Conservation (phyloP, 2,888 invertebrate species). For the Meghimatium bilineatum region DNA sequence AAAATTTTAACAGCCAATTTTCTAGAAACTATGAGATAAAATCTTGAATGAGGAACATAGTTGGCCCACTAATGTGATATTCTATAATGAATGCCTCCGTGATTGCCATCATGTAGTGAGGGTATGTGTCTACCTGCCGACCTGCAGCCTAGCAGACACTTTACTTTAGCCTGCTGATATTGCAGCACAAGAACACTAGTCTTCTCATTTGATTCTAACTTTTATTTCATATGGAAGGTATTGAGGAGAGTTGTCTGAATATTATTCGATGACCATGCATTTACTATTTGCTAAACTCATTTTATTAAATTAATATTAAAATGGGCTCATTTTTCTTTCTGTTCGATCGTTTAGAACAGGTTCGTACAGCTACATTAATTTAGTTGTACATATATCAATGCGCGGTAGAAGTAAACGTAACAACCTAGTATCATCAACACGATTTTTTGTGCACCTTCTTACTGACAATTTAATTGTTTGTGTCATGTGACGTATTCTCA, state of each 20-base stretch:
- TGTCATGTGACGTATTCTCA: too few relatives aligned
- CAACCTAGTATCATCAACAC: neutral
- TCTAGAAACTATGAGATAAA: neutral
- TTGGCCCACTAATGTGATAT: neutral
- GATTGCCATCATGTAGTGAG: neutral
- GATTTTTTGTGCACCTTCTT: neutral
- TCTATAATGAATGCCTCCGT: neutral
- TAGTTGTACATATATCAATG: neutral
- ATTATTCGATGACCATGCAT: neutral
- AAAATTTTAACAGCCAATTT: neutral
- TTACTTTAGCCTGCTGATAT: slow-evolving; percentile 13
- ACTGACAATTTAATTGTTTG: slow-evolving; percentile 14
- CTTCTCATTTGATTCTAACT: slow-evolving; percentile 17
- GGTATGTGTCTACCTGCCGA: slow-evolving; percentile 5
- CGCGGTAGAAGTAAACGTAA: neutral
- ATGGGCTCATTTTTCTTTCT: neutral
- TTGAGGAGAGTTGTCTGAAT: neutral
- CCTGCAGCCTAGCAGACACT: slow-evolving; percentile 30
- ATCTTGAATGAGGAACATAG: neutral
- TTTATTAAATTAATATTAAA: neutral
- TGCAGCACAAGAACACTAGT: neutral
- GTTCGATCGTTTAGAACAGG: neutral
- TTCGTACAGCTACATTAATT: neutral
- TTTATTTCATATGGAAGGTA: neutral
- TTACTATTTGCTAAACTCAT: neutral